Evolutionary conservation across 2,797 vertebrate species (phyloP), one percentile per base, ranked within the genome.

Genomic region (Acestrorhynchus altus): DNA sequence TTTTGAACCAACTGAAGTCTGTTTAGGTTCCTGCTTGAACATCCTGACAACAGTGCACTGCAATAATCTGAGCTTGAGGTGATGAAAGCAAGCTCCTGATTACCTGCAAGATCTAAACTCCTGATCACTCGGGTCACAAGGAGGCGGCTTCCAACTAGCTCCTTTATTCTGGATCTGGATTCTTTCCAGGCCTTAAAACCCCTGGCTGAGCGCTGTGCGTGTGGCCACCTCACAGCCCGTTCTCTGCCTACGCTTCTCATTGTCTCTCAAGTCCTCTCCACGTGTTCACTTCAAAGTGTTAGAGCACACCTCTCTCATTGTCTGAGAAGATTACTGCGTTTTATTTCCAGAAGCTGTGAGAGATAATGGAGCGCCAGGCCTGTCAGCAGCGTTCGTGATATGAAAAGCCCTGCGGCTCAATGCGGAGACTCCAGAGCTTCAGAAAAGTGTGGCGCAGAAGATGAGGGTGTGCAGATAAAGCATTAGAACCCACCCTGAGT

Each of bases 321-420:
- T 67, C 42, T 47, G 64, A 18, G 64, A 67, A 49, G 64, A 49
- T 26, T 49, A 47, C 44, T 49, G n/a, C 16, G n/a, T 22, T 18
- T 28, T 1, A 49, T 67, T 15, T 18, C 44, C 65, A 49, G 46
- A n/a, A 67, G 65, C 22, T 4, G 22, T 8, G 3, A 1, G 46
- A n/a, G 65, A n/a, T 28, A 47, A 28, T 26, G 12, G 4, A 65
- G 31, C 51, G 73, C 46, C 42, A 44, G 49, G 64, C 22, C 5
- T 49, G 65, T 46, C 64, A 11, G 7, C 46, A 26, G 2, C 13
- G 11, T 11, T 11, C 28, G 8, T 40, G 39, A 46, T 20, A 66
- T 8, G 63, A 46, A 57, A 66, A 67, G 65, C 65, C 65, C 44
- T 5, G 22, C 1, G 28, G 42, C 20, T 16, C 63, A 66, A 2